Evolutionary conservation across 2,113 vertebrate species (phyloP), one percentile per base, ranked within the genome.

Genomic region (Circaetus gallicus): DNA sequence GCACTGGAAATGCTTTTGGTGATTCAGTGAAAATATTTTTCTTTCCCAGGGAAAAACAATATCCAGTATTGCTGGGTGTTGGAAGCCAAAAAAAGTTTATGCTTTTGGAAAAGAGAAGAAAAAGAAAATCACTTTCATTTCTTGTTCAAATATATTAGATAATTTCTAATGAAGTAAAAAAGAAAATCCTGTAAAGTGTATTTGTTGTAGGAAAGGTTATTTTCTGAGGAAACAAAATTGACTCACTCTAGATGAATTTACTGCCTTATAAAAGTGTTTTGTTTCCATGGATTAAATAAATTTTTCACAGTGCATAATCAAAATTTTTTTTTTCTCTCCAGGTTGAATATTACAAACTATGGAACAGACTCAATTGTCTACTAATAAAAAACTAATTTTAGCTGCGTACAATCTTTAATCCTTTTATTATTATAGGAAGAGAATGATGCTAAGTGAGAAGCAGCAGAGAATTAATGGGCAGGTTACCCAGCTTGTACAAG

Each of bases 381-480:
- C 49, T 91, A 91, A 95, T 76, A 93, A 95, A 95, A 93, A 92
- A 16, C 13, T 76, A 81, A 92, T 95, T 96, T 93, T 95, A 82
- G 19, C 40, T 95, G 52, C 2, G 1, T 87, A 82, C 40, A 56
- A 42, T 78, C 40, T 92, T 92, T 61, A 93, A 36, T 72, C 10
- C 12, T 78, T 93, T 90, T 84, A 77, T 70, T 82, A 18, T 89
- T 66, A 69, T 49, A 61, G 21, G 36, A 92, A 86, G 22, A 89
- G 77, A 92, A 84, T 56, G 82, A 89, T 84, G 66, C 8, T 55
- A 94, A 95, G 31, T 95, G 83, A 85, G 81, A 95, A 87, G 34
- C 34, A 84, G 69, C 34, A 89, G 83, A 94, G 40, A 96, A 96
- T 84, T 95, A 94, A 97, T 89, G 83, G 53, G 40, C 61, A 91